These are phyloP conservation scores for Malacoraja senta DNA, from an alignment of 2,797 vertebrate species.

Conservation along the genomic window DNA sequence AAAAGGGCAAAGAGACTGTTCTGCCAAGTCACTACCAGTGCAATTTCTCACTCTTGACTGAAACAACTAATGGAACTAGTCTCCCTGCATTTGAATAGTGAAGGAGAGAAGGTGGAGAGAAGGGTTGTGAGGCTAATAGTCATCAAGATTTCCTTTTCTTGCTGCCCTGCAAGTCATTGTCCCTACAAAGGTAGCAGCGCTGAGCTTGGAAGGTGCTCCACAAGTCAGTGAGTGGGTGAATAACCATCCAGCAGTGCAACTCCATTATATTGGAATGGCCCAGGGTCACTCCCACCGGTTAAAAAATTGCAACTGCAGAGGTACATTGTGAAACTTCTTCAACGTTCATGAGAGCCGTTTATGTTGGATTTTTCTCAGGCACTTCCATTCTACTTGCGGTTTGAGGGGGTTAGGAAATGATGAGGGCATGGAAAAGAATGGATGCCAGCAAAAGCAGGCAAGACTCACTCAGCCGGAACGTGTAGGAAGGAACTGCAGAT, in stretches of 20 bases:
- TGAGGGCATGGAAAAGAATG: background rate
- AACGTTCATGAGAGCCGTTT: background rate
- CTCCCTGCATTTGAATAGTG: background rate
- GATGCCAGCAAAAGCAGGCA: background rate
- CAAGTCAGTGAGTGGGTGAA: background rate
- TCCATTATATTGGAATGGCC: background rate
- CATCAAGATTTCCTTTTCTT: background rate
- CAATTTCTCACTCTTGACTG: background rate
- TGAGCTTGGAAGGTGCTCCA: background rate
- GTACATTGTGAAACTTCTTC: background rate
- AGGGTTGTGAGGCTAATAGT: background rate
- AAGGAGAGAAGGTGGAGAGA: background rate
- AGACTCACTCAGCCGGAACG: background rate
- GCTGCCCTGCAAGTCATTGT: background rate
- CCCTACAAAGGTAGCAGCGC: background rate
- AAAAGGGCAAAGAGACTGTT: background rate
- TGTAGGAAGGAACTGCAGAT: no score
- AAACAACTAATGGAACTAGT: background rate
- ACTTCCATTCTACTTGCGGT: background rate
- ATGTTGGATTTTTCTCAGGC: background rate
- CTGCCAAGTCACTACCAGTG: background rate
- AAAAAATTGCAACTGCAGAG: background rate
- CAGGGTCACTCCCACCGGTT: background rate
- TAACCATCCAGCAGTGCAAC: background rate
- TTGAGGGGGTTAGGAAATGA: background rate